Evolutionary conservation across 2,797 vertebrate species (phyloP).

Genomic region (Gambusia yucatana): DNA sequence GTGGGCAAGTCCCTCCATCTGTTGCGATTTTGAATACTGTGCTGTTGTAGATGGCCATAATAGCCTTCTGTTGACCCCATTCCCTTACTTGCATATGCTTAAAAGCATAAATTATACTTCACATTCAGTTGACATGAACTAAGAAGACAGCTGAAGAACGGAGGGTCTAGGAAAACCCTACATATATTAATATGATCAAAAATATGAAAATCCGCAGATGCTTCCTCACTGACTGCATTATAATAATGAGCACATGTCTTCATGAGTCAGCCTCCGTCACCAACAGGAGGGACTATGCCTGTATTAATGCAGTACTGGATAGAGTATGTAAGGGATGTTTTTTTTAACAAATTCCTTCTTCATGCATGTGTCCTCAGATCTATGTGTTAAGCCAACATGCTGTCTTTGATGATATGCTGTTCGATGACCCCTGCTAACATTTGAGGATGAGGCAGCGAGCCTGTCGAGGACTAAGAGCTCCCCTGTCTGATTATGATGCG

Average conservation of each 20-base stretch:
- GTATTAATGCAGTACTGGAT: slow-evolving; percentile 11
- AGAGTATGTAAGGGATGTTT: slow-evolving; percentile 26
- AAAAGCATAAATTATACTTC: background rate
- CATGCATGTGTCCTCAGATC: slow-evolving; percentile 35
- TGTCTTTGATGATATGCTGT: slow-evolving; percentile 44
- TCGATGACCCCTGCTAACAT: slow-evolving; percentile 63
- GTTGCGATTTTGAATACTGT: background rate
- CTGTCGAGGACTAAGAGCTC: slow-evolving; percentile 52
- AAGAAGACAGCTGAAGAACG: background rate
- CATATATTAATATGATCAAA: slow-evolving; percentile 34
- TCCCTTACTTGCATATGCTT: slow-evolving; percentile 19
- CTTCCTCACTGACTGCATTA: slow-evolving; percentile 69
- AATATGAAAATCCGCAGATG: slow-evolving; percentile 38
- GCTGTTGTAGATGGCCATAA: slow-evolving; percentile 18
- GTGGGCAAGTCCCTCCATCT: background rate
- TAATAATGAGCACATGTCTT: slow-evolving; percentile 71
- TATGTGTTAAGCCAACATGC: slow-evolving; percentile 58
- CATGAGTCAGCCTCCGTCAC: slow-evolving; percentile 63
- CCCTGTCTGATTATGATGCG: slow-evolving; percentile 52
- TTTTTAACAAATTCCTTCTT: slow-evolving; percentile 14
- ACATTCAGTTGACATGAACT: background rate
- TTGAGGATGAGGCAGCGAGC: slow-evolving; percentile 37
- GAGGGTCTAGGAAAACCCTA: slow-evolving; percentile 13
- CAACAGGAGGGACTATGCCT: slow-evolving; percentile 25
- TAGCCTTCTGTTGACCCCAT: slow-evolving; percentile 32